phyloP scores from a whole-genome alignment of 2,888 invertebrate genomes.

The Scaptomyza polygonia region DNA sequence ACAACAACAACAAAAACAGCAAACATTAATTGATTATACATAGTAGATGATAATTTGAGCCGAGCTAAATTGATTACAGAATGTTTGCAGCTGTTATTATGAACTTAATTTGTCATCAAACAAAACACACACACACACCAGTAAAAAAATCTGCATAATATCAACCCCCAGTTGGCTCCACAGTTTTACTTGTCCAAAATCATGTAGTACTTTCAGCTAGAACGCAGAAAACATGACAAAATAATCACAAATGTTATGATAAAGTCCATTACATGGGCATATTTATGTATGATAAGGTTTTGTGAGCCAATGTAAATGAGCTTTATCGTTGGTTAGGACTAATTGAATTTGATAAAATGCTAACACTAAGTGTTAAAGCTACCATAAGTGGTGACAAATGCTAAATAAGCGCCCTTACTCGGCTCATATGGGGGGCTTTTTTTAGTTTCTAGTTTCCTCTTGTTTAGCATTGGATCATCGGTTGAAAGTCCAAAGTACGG shows the following conservation, averaged over 20 bases:
- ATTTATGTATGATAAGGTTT: conserved; percentile 28
- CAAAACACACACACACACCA: conserved; percentile 53
- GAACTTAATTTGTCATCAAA: conserved; percentile 78
- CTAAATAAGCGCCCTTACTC: conserved; percentile 17
- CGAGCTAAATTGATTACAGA: conserved; percentile 70
- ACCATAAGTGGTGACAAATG: conserved; percentile 58
- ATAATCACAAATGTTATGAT: conserved; percentile 79
- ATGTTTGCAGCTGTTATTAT: conserved; percentile 79
- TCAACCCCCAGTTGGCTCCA: conserved; percentile 40
- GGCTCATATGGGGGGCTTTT: conserved; percentile 4
- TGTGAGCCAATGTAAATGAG: conserved; percentile 68
- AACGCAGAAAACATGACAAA: conserved; percentile 74
- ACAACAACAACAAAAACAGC: conserved; percentile 24
- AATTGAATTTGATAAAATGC: conserved; percentile 76
- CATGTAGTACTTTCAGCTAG: conserved; percentile 52
- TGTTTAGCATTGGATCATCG: conserved; percentile 57
- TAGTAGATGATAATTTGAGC: conserved; percentile 54
- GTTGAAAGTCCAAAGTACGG: conserved; percentile 67
- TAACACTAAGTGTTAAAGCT: conserved; percentile 53
- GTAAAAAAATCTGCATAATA: conserved; percentile 71
- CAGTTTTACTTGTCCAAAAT: conserved; percentile 52
- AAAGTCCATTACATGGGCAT: conserved; percentile 48
- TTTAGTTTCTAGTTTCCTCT: conserved; percentile 29
- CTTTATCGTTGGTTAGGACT: conserved; percentile 64
- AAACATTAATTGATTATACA: conserved; percentile 72